phyloP scores from a whole-genome alignment of 2,888 invertebrate genomes.

The Drosophila helvetica region DNA sequence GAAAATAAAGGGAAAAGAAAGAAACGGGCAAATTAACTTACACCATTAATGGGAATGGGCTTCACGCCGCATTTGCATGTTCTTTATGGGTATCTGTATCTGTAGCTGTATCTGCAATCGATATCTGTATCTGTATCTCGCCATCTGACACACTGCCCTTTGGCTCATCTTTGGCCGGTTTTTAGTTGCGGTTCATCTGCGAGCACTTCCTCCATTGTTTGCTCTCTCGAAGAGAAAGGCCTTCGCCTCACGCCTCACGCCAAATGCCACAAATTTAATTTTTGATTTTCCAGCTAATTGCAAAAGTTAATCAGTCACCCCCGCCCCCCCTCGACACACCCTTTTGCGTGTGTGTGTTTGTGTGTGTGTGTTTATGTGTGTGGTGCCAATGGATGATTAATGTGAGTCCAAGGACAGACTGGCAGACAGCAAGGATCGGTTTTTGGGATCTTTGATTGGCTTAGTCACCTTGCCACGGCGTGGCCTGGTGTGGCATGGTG shows the following conservation, averaged over 20 bases:
- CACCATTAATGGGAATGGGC: constrained; percentile 72
- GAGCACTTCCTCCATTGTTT: constrained; percentile 77
- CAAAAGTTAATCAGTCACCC: constrained; percentile 54
- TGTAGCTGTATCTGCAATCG: constrained; percentile 5
- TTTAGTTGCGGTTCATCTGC: constrained; percentile 50
- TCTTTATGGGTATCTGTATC: constrained; percentile 33
- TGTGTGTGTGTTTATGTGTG: no score
- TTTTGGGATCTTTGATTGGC: constrained; percentile 41
- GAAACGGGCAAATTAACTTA: constrained; percentile 64
- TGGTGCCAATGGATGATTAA: constrained; percentile 64
- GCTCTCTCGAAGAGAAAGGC: constrained; percentile 68
- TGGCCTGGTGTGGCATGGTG: background rate
- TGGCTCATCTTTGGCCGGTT: constrained; percentile 43
- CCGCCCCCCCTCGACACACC: constrained; percentile 50
- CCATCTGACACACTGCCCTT: constrained; percentile 76
- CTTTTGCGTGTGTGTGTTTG: no score
- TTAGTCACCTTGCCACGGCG: constrained; percentile 65
- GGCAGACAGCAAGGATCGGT: constrained; percentile 54
- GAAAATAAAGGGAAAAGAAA: background rate
- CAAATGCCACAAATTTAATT: constrained; percentile 63
- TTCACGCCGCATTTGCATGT: constrained; percentile 67
- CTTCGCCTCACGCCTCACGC: no score
- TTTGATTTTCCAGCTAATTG: constrained; percentile 56
- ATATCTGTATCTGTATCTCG: background rate
- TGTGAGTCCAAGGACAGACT: constrained; percentile 69